Percentiles rank a stretch among this genome's conserved stretches.
These are phyloP conservation scores for Chouioia cunea DNA, from an alignment of 2,888 invertebrate genomes.

Conservation along the genomic window DNA sequence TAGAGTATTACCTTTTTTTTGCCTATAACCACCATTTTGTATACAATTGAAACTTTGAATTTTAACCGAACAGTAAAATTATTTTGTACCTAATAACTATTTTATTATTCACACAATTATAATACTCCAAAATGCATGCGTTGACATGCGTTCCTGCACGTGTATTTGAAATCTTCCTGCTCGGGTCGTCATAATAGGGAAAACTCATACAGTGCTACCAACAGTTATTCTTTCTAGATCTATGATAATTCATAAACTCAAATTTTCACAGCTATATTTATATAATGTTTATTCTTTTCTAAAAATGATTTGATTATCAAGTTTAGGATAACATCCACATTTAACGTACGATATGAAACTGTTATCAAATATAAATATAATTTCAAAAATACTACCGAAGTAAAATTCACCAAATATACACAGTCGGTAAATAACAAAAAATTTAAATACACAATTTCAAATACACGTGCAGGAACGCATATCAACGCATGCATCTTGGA, in stretches of 20 bases:
- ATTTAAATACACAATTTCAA: no score
- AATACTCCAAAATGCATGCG: conserved; percentile 1
- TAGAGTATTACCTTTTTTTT: conserved; percentile 61
- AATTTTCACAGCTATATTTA: background rate
- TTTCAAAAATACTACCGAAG: no score
- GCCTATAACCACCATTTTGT: conserved; percentile 63
- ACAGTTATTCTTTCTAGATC: no score
- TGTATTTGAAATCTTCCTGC: no score
- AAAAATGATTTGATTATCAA: no score
- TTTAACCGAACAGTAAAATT: background rate
- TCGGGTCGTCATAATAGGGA: no score
- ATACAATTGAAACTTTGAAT: conserved; percentile 1
- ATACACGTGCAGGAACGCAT: conserved; percentile 27
- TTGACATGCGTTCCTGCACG: conserved; percentile 25
- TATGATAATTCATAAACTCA: background rate
- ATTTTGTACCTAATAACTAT: background rate
- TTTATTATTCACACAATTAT: conserved; percentile 12
- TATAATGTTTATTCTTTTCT: no score
- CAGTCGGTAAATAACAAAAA: conserved; percentile 24
- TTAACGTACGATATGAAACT: no score
- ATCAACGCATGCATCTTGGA: conserved; percentile 6
- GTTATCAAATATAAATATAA: no score
- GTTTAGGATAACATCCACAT: no score
- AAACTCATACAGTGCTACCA: background rate
- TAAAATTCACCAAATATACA: no score